phyloP scores from a whole-genome alignment of 2,888 invertebrate species.

The Spialia ferax region DNA sequence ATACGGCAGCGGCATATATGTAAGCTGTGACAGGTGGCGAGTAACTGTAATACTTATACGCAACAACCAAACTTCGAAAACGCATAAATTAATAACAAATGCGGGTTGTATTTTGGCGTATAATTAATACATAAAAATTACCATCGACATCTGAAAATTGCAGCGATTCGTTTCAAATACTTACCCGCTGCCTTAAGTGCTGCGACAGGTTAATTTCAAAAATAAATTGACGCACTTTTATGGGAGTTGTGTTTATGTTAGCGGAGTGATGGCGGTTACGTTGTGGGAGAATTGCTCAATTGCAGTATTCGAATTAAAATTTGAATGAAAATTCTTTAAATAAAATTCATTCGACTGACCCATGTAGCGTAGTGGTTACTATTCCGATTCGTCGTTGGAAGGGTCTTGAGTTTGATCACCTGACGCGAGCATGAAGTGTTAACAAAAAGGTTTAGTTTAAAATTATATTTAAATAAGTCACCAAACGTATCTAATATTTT shows the following conservation, averaged over 20 bases:
- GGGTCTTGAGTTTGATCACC: no score
- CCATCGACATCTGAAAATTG: conserved; percentile 58
- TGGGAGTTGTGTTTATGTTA: conserved; percentile 49
- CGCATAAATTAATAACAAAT: conserved; percentile 47
- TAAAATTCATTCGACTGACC: no score
- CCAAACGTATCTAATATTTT: no score
- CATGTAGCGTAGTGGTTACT: no score
- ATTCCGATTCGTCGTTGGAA: no score
- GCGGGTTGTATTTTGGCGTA: conserved; percentile 42
- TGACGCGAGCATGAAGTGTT: no score
- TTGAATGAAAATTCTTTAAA: background rate
- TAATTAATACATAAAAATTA: conserved; percentile 58
- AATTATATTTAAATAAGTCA: no score
- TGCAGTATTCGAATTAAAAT: conserved; percentile 11
- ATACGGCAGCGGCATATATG: conserved; percentile 37
- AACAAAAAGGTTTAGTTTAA: no score
- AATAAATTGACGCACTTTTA: conserved; percentile 79
- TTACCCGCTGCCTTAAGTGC: conserved; percentile 64
- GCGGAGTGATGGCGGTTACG: conserved; percentile 6
- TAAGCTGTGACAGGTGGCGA: conserved; percentile 43
- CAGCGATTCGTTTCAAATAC: conserved; percentile 63
- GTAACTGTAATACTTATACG: conserved; percentile 40
- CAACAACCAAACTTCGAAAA: conserved; percentile 41
- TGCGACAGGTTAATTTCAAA: conserved; percentile 82
- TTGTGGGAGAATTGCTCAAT: conserved; percentile 13